Conservation (phyloP, 2,113 vertebrate genomes). For the Polyodon spathula region DNA sequence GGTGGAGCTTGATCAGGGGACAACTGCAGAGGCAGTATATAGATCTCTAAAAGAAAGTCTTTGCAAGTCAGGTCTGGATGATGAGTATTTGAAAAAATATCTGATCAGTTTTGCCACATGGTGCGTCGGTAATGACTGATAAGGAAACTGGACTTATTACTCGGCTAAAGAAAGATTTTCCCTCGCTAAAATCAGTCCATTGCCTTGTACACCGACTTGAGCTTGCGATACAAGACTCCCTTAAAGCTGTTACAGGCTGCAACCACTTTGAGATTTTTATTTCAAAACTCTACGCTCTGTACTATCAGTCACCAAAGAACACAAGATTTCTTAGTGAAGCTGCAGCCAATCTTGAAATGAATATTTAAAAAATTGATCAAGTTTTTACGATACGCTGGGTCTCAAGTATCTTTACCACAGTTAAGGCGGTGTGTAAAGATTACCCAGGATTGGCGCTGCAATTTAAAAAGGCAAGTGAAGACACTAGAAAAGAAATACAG, state of each 20-base stretch:
- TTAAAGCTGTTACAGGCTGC: background rate
- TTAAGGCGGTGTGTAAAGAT: too few relatives aligned
- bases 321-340: background rate
- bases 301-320: background rate
- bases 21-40: too few relatives aligned
- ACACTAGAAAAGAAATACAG: too few relatives aligned
- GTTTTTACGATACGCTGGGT: background rate
- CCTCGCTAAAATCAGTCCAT: background rate
- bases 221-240: background rate
- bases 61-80: too few relatives aligned
- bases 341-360: background rate
- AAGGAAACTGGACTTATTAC: background rate
- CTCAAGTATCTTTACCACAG: too few relatives aligned
- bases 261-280: background rate
- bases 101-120: too few relatives aligned
- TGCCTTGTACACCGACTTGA: background rate
- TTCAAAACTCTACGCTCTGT: background rate
- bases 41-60: too few relatives aligned
- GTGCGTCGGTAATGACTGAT: too few relatives aligned
- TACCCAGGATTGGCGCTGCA: too few relatives aligned
- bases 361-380: background rate
- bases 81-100: too few relatives aligned
- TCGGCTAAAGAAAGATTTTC: background rate
- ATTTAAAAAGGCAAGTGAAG: too few relatives aligned
- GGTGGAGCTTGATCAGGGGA: too few relatives aligned